Percentiles rank a stretch among this genome's conserved stretches.
These are phyloP conservation scores for Vulpes ferrilata DNA, from an alignment of 2,113 vertebrate species.

Conservation along the genomic window DNA sequence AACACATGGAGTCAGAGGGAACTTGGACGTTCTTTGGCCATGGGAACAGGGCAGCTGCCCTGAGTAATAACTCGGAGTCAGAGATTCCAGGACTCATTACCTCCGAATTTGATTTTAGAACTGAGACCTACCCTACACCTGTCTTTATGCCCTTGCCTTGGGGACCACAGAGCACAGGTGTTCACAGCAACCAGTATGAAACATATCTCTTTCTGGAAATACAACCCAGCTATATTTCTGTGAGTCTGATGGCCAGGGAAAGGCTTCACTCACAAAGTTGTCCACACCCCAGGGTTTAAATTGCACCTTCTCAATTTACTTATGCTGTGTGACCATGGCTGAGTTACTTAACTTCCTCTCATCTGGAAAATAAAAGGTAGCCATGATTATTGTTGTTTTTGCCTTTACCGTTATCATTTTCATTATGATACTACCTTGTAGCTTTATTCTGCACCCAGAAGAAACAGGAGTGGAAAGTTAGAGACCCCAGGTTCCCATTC, in stretches of 20 bases:
- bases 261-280: neutral
- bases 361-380: neutral
- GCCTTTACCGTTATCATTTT: neutral
- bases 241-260: neutral
- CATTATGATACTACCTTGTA: neutral
- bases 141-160: neutral
- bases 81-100: neutral
- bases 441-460: neutral
- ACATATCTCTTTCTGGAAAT: neutral
- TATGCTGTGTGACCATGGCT: neutral
- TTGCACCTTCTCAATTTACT: neutral
- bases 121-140: too few relatives aligned
- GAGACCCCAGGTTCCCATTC: neutral
- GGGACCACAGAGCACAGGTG: neutral
- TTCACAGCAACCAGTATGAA: neutral
- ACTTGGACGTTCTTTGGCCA: neutral
- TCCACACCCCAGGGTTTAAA: neutral
- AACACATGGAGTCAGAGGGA: neutral
- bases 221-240: too few relatives aligned
- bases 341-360: neutral
- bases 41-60: neutral
- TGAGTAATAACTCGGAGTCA: neutral
- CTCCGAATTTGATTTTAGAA: neutral
- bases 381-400: too few relatives aligned
- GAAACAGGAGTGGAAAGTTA: fast-evolving